Base-by-base conservation (phyloP, 1,140 invertebrate genomes). In the Zaprionus camerounensis region DNA sequence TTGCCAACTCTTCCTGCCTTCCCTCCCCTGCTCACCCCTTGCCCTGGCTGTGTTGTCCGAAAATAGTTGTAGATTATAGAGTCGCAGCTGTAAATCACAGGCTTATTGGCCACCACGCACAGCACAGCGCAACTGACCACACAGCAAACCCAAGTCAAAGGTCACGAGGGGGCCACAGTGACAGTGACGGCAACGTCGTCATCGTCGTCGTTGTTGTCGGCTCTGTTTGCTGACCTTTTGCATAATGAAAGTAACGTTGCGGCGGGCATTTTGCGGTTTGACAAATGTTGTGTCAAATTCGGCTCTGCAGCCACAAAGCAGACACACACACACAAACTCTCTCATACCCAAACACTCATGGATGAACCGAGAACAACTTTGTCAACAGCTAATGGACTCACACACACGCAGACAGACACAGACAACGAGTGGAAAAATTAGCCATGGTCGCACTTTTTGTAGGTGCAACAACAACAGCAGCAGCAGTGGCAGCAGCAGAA, bases 231-330 rank as follows among this genome's bases (percentile, higher is more conserved):
- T 80, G 80, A 81, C 84, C 81, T 80, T 81, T 83, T 90, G 86
- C 85, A 90, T 88, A 90, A 88, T 88, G 85, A 88, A 88, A 90
- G 85, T 90, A 88, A 88, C 85, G 71, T 85, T 88, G 85, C 70
- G 85, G 78, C 76, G 76, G 81, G 85, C 85, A 88, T 88, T 88
- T 88, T 88, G 85, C 72, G 85, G 85, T 88, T 88, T 88, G 85
- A 88, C 85, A 88, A 88, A 88, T 88, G 85, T 90, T 88, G 85
- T 88, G 85, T 88, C 85, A 88, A 88, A 88, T 88, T 88, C 86
- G 85, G 85, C 85, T 82, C 81, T 78, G 76, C 71, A 88, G 71
- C 84, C 84, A 55, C 84, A 87, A 78, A 64, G 62, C 70, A 62
- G 55, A 72, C 69, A 64, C 61, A 70, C 22, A 77, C 62, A 55